Evolutionary conservation across 2,888 invertebrate species (phyloP), one percentile per base, ranked within the genome.

Genomic region (Chymomyza fuscimana): DNA sequence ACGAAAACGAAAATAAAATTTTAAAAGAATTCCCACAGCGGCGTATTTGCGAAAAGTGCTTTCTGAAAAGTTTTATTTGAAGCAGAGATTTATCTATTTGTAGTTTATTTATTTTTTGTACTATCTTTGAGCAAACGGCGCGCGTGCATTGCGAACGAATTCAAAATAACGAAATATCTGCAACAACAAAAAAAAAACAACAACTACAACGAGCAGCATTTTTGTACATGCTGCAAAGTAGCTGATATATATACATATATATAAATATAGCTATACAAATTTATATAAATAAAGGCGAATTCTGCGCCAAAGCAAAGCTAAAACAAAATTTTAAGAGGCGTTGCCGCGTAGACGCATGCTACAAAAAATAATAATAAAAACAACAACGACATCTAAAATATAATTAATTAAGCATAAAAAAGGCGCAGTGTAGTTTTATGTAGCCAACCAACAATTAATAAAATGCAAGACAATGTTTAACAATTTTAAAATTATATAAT

Each of bases 111-210:
- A 9, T 54, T 54, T 19, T 54, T 54, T 54, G 54, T 15, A 46
- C 12, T 46, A 12, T 46, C 40, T 54, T 19, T 22, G 7, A 67
- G 73, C 22, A 62, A 12, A 50, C 50, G 15, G 69, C 73, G 84
- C 83, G 81, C 79, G 84, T 82, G 85, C 85, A 82, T 79, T 83
- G 77, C 77, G 76, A 80, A 79, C 80, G 76, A 80, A 78, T 72
- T 72, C 65, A 59, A 73, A 73, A 71, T 69, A 75, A 84, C 85
- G 85, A 85, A 85, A 70, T 54, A 54, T 61, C 29, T 61, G 60
- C 62, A 76, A 52, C 52, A 62, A 32, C 65, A 64, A 52, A 69
- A 69, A 69, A 16, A 73, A 32, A 58, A 36, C 64, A 63, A 59
- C 58, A 69, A 75, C 72, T 68, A 67, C 76, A 67, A 77, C 74